Percentiles rank a stretch among this genome's conserved stretches.
phyloP scores from a whole-genome alignment of 1,140 invertebrate species.

The Amyelois transitella region DNA sequence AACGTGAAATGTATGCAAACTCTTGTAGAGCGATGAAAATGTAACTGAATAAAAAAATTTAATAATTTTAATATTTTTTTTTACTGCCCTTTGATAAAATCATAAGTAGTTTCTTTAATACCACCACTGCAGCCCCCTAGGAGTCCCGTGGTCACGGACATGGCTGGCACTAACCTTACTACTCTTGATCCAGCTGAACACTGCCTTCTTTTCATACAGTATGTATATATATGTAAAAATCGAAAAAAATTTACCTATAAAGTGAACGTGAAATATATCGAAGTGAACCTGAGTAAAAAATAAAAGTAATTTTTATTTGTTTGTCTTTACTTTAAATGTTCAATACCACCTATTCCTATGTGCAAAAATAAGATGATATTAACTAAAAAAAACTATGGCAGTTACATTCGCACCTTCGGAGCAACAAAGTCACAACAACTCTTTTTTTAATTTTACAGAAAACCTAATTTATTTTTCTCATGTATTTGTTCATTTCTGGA shows the following conservation, averaged over 20 bases:
- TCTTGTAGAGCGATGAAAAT: conserved; percentile 48
- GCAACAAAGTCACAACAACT: too few species aligned
- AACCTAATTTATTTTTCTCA: too few species aligned
- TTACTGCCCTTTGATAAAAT: too few species aligned
- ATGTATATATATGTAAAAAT: conserved; percentile 47
- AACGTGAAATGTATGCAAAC: conserved; percentile 57
- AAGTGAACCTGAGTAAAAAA: conserved; percentile 47
- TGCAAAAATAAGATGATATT: too few species aligned
- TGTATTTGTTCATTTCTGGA: too few species aligned
- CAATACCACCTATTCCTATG: too few species aligned
- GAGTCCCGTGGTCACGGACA: conserved; percentile 54
- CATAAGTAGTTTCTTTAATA: too few species aligned
- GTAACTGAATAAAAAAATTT: conserved; percentile 47
- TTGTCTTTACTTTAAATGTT: too few species aligned
- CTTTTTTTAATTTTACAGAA: too few species aligned
- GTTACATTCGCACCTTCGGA: too few species aligned
- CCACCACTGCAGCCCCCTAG: conserved; percentile 54
- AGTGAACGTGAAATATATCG: conserved; percentile 58
- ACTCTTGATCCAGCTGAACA: conserved; percentile 49
- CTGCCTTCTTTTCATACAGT: conserved; percentile 66
- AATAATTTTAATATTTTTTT: conserved; percentile 26
- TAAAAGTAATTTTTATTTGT: conserved; percentile 31
- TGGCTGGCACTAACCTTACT: conserved; percentile 57
- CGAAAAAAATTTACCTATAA: conserved; percentile 65
- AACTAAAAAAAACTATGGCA: too few species aligned